Conservation (phyloP, 2,113 vertebrate species). For the Aegypius monachus region DNA sequence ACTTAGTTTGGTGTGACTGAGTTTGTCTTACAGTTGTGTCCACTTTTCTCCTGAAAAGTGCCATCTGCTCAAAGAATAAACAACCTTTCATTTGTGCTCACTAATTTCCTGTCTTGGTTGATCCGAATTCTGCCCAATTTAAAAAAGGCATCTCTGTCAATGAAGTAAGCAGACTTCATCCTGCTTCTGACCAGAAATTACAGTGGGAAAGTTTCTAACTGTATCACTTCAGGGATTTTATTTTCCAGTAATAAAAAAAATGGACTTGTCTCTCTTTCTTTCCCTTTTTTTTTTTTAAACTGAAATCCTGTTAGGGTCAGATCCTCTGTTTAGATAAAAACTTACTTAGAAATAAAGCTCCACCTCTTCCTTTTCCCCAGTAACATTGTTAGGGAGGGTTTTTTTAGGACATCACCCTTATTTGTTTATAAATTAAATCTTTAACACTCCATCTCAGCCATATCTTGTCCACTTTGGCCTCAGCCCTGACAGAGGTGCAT, state of each 20-base stretch:
- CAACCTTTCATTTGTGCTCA: neutral
- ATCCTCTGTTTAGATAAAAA: neutral
- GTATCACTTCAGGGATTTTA: neutral
- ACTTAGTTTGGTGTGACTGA: neutral
- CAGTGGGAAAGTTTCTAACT: neutral
- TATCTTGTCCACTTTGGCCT: neutral
- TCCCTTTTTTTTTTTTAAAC: neutral
- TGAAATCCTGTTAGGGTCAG: neutral
- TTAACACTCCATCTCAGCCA: neutral
- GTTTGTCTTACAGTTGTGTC: neutral
- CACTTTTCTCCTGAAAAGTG: neutral
- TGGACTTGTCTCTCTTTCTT: neutral
- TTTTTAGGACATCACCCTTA: neutral
- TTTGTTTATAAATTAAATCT: neutral
- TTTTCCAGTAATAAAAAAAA: neutral
- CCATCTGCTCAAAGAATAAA: neutral
- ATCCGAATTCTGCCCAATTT: neutral
- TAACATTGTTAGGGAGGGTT: neutral
- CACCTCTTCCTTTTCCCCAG: neutral
- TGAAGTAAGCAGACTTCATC: neutral
- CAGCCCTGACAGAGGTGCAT: neutral
- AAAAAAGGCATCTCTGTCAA: neutral
- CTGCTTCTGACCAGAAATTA: neutral
- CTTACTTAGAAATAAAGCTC: neutral
- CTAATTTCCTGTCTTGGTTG: neutral